Evolutionary conservation across 1,140 invertebrate species (phyloP), one percentile per base, ranked within the genome.

Genomic region (Dendroctonus ponderosae): DNA sequence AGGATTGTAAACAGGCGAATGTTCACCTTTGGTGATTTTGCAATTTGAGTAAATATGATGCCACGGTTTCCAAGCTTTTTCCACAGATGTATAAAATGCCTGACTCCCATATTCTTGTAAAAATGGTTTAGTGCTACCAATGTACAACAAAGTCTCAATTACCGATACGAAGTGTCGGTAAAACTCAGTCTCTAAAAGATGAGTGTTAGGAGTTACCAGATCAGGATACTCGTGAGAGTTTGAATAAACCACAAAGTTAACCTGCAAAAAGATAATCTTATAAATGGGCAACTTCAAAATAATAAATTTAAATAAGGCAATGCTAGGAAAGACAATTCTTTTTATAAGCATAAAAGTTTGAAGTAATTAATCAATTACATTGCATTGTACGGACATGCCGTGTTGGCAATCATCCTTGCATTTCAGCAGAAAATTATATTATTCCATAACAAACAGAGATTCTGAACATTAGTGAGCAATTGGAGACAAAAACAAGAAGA

Each of bases 21-120:
- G 74, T 44, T 68, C 60, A 7, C 67, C 71, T 59, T 72, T 72
- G 9, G 65, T 70, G 14, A 70, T 69, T 52, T 74, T 72, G 44
- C 74, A 68, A 26, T 67, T 64, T 3, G 75, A 74, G 44, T 78
- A 78, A 44, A 78, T 64, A 51, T 77, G 77, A 66, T 76, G 72
- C 76, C 76, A 78, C 0, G 74, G 74, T 68, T 68, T 70, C 77
- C 77, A 78, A 2, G 67, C 48, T 1, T 57, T 12, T 11, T 51
- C 51, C 0, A 40, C 52, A 0, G 70, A 71, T n/a, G 39, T 70
- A 7, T 50, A 49, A 58, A 59, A 77, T 7, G 49, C 58, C 6
- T 65, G 3, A 15, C 62, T 70, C 8, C 56, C 66, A 12, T 64
- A 70, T 65, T 78, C 75, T 12, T 67, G 56, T 5, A 61, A 49